Evolutionary conservation across 1,140 invertebrate species (phyloP).

Genomic region (Zaprionus africanus): DNA sequence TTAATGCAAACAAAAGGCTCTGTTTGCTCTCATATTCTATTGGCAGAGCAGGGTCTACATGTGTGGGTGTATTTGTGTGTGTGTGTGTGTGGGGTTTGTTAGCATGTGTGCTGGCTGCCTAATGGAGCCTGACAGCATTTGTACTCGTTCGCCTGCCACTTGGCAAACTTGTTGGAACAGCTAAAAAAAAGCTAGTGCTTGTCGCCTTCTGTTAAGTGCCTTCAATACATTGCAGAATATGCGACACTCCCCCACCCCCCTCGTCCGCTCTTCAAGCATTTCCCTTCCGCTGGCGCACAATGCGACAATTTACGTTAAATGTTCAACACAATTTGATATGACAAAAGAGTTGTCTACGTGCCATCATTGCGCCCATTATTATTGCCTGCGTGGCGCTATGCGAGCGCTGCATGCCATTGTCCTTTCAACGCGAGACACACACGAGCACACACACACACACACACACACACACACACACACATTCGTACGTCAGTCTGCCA

Average conservation of each 20-base stretch:
- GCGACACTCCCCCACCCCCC: background rate
- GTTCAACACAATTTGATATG: conserved; percentile 80
- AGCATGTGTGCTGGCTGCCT: background rate
- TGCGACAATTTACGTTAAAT: conserved; percentile 81
- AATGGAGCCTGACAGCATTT: conserved; percentile 26
- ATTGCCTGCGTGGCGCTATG: conserved; percentile 49
- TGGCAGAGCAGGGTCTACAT: background rate
- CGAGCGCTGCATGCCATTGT: conserved; percentile 60
- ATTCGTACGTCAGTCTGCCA: background rate
- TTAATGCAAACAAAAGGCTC: conserved; percentile 35
- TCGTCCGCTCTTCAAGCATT: background rate
- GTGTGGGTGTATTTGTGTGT: background rate
- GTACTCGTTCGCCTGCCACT: background rate
- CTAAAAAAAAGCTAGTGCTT: conserved; percentile 3
- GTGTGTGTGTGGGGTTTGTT: background rate
- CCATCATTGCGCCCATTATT: conserved; percentile 72
- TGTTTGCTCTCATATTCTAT: conserved; percentile 14
- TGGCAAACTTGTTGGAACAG: conserved; percentile 15
- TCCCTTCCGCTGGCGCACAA: conserved; percentile 37
- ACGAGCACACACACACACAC: background rate
- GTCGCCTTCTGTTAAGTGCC: conserved; percentile 67
- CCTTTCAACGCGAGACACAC: conserved; percentile 38
- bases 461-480: background rate
- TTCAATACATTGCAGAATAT: conserved; percentile 42
- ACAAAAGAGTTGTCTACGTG: conserved; percentile 82